Percentiles rank a stretch among this genome's conserved stretches.
Conservation (phyloP, 2,888 invertebrate genomes). For the Chymomyza amoena region DNA sequence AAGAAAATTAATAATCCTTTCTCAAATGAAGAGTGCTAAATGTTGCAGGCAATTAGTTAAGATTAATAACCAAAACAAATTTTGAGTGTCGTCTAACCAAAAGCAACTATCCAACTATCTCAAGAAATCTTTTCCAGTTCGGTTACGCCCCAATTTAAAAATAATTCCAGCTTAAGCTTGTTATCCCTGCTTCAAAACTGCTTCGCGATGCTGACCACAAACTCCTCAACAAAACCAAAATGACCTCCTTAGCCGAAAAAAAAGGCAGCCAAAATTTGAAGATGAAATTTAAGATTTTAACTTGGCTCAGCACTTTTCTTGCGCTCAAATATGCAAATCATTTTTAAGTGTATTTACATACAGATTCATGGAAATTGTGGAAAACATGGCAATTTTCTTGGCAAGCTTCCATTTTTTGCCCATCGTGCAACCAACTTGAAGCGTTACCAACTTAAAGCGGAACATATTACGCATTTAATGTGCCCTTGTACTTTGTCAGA, state of each 20-base stretch:
- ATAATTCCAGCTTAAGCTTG: too few species aligned
- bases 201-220: not conserved
- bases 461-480: slow-evolving; percentile 72
- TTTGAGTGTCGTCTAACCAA: too few species aligned
- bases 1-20: too few species aligned
- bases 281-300: not conserved
- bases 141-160: too few species aligned
- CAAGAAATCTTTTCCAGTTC: too few species aligned
- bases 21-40: too few species aligned
- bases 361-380: not conserved
- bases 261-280: not conserved
- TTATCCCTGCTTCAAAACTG: too few species aligned
- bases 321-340: not conserved
- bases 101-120: too few species aligned
- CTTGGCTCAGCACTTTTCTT: not conserved
- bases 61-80: too few species aligned
- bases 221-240: not conserved
- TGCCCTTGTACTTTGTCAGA: slow-evolving; percentile 59
- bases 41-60: too few species aligned
- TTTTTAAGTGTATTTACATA: not conserved
- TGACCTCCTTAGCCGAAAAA: not conserved
- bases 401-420: not conserved
- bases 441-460: slow-evolving; percentile 33
- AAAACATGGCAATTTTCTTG: not conserved
- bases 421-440: slow-evolving; percentile 6